A percentile compares a stretch with the other conserved stretches of the same genome.
Evolutionary conservation across 2,113 vertebrate genomes (phyloP).

Genomic region (Macroglossus sobrinus): DNA sequence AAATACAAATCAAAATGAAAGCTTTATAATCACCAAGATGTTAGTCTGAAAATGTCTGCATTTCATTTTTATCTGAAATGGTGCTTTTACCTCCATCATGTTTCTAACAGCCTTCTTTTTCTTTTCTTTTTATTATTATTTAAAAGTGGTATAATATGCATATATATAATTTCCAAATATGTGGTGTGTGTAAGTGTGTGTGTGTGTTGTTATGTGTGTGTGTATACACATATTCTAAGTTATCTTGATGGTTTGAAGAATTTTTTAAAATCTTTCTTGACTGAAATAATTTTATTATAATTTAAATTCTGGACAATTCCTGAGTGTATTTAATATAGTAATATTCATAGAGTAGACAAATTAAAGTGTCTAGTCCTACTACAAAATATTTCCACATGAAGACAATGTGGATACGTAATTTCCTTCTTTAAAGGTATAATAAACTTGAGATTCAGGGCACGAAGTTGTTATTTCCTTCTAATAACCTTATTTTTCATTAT

Average conservation of each 20-base stretch:
- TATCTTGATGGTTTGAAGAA: background rate
- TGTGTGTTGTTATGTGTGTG: background rate
- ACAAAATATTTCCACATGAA: background rate
- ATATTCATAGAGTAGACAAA: background rate
- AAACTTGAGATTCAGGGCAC: background rate
- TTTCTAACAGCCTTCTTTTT: background rate
- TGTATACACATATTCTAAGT: background rate
- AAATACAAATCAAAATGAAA: slow-evolving; percentile 18
- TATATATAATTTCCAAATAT: too few relatives aligned
- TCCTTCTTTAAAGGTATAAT: background rate
- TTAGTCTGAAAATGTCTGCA: background rate
- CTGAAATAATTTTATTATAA: background rate
- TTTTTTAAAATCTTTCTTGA: background rate
- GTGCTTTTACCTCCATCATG: background rate
- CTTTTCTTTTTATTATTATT: background rate
- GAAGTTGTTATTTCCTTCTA: background rate
- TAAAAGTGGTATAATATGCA: background rate
- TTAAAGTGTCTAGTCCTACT: background rate
- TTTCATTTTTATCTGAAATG: background rate
- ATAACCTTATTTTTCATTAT: too few relatives aligned
- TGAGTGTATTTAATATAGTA: background rate
- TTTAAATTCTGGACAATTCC: background rate
- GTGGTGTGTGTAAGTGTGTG: too few relatives aligned
- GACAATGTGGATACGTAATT: background rate
- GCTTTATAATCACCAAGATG: background rate